Evolutionary conservation across 2,888 invertebrate genomes (phyloP).

Genomic region (Proisotoma minuta): DNA sequence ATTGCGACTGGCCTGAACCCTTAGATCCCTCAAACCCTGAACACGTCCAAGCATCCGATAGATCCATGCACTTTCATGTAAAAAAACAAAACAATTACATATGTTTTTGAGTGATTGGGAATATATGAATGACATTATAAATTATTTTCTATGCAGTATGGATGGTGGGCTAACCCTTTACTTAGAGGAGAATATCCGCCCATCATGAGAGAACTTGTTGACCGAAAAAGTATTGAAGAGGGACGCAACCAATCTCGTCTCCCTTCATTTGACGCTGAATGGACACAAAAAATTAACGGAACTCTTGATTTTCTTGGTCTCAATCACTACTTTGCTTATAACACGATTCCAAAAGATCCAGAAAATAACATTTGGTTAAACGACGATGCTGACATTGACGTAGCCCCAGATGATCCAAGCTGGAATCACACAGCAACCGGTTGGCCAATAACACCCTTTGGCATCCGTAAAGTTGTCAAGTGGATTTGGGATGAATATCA

Average conservation of each 20-base stretch:
- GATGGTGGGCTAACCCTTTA: slow-evolving; percentile 38
- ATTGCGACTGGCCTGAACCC: slow-evolving; percentile 29
- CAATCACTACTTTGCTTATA: slow-evolving; percentile 39
- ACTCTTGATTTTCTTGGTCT: slow-evolving; percentile 42
- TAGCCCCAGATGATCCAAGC: slow-evolving; percentile 24
- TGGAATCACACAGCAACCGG: slow-evolving; percentile 39
- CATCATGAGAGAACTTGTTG: slow-evolving; percentile 36
- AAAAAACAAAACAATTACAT: slow-evolving; percentile 4
- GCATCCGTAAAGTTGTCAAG: slow-evolving; percentile 32
- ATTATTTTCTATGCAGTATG: slow-evolving; percentile 25
- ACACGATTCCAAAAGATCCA: slow-evolving; percentile 1
- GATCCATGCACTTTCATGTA: slow-evolving; percentile 35
- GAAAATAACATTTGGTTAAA: slow-evolving; percentile 22
- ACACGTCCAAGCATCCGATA: slow-evolving; percentile 22
- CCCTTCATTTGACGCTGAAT: slow-evolving; percentile 30
- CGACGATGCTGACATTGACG: slow-evolving; percentile 28
- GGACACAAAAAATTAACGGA: slow-evolving; percentile 38
- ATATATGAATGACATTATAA: background rate
- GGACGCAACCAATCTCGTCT: slow-evolving; percentile 35
- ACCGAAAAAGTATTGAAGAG: slow-evolving; percentile 28
- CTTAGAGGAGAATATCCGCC: slow-evolving; percentile 40
- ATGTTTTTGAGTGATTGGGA: background rate
- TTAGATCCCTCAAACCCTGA: slow-evolving; percentile 18
- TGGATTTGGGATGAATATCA: slow-evolving; percentile 38
- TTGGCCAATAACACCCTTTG: slow-evolving; percentile 40